These are phyloP conservation scores for Papilio glaucus DNA, from an alignment of 1,140 invertebrate species.

Conservation along the genomic window DNA sequence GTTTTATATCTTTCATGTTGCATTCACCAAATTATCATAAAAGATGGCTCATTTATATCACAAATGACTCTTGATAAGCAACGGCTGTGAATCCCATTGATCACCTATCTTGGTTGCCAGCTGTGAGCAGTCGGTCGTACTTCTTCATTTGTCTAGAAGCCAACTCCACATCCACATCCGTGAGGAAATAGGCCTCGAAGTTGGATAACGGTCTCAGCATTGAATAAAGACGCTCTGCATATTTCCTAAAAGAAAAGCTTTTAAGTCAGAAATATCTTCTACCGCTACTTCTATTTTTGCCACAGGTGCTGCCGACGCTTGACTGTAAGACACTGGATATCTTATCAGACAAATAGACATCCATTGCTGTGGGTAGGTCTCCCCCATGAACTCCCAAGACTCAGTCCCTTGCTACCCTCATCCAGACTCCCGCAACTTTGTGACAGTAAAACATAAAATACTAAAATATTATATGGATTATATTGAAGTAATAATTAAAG, in stretches of 20 bases:
- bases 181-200: conserved; percentile 76
- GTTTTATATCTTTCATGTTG: no score
- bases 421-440: no score
- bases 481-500: no score
- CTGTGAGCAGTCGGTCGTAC: conserved; percentile 59
- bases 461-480: no score
- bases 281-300: no score
- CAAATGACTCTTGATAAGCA: background rate
- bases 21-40: background rate
- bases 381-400: no score
- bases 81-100: background rate
- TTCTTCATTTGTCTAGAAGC: conserved; percentile 74
- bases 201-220: conserved; percentile 69
- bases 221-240: conserved; percentile 71
- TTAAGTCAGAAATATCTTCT: background rate
- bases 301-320: no score
- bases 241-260: conserved; percentile 58
- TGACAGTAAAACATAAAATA: no score
- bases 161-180: conserved; percentile 68
- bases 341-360: no score
- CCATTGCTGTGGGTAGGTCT: no score
- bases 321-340: no score
- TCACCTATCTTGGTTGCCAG: conserved; percentile 50
- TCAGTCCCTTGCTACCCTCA: no score
- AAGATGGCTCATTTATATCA: background rate